A percentile compares a stretch with the other conserved stretches of the same genome.
Evolutionary conservation across 2,113 vertebrate species (phyloP).

Genomic region (Alethe diademata): DNA sequence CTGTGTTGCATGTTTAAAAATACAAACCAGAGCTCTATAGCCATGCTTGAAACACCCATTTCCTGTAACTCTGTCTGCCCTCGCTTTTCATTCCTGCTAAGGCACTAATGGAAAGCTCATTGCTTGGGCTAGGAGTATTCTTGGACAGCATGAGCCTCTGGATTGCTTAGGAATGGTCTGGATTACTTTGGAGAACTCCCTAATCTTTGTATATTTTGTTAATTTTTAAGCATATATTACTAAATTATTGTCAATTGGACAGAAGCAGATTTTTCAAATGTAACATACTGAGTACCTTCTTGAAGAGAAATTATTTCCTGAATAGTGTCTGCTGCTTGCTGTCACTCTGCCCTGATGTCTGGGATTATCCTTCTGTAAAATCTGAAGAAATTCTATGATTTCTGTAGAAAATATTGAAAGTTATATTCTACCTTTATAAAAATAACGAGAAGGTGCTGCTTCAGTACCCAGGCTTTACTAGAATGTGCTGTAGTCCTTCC

Average conservation of each 20-base stretch:
- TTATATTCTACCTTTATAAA: neutral
- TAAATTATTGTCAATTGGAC: neutral
- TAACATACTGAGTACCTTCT: neutral
- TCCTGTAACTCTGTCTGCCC: neutral
- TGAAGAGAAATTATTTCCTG: neutral
- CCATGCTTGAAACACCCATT: neutral
- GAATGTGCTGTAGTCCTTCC: neutral
- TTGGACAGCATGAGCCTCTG: neutral
- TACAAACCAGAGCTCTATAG: neutral
- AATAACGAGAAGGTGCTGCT: neutral
- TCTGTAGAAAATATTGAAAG: neutral
- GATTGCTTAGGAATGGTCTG: neutral
- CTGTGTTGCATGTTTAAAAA: constrained; percentile 4
- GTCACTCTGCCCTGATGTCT: neutral
- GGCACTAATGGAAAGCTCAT: neutral
- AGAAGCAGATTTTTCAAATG: neutral
- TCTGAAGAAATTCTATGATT: neutral
- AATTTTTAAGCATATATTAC: neutral
- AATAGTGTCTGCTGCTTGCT: neutral
- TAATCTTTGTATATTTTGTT: neutral
- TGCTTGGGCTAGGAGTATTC: neutral
- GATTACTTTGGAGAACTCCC: neutral
- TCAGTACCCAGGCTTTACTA: neutral
- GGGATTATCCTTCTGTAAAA: neutral
- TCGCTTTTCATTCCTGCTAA: neutral